Evolutionary conservation across 2,797 vertebrate species (phyloP).

Genomic region (Esox masquinongy): DNA sequence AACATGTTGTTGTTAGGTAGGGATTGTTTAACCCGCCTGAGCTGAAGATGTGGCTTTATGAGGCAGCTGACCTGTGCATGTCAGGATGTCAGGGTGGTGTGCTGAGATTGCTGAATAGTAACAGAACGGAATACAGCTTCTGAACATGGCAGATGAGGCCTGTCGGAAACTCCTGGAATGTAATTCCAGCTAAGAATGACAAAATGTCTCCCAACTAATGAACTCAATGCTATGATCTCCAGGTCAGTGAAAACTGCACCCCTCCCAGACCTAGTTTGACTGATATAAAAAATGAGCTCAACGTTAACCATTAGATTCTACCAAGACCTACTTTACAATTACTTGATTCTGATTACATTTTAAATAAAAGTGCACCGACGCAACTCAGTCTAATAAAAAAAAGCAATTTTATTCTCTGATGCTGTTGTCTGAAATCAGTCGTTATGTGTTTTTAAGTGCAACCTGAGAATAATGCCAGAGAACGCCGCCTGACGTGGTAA

Average conservation of each 20-base stretch:
- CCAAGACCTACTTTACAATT: no score
- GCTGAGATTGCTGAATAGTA: neutral
- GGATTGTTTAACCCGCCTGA: neutral
- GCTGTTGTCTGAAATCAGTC: neutral
- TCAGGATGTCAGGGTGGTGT: conserved; percentile 5
- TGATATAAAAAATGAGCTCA: no score
- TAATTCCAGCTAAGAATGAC: neutral
- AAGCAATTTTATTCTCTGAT: neutral
- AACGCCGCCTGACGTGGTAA: conserved; percentile 6
- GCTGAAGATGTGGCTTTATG: neutral
- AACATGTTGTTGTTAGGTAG: neutral
- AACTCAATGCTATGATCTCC: neutral
- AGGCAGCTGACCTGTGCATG: conserved; percentile 17
- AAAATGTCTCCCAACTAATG: neutral
- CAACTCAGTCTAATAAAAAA: neutral
- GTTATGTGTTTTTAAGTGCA: neutral
- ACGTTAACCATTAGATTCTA: no score
- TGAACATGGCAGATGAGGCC: neutral
- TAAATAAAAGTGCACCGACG: neutral
- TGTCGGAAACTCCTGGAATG: neutral
- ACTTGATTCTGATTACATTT: neutral
- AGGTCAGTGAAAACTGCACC: no score
- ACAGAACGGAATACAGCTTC: neutral
- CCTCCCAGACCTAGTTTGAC: no score
- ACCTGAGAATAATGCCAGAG: neutral